Evolutionary conservation across 2,888 invertebrate genomes (phyloP).

Genomic region (Paralinhomoeus sp.): DNA sequence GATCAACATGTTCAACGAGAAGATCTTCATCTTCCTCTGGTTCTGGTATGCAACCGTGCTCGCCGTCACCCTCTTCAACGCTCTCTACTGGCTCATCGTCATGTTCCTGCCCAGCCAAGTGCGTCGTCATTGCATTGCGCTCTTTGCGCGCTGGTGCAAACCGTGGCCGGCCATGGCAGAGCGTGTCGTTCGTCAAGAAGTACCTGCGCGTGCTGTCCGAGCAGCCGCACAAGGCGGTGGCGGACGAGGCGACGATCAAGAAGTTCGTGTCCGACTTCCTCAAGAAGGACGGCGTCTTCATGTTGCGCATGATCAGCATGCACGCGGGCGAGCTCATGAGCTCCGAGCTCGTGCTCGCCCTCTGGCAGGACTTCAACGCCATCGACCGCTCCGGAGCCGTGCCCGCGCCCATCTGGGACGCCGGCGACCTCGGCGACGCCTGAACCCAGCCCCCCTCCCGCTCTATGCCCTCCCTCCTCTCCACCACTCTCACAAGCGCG

Average conservation of each 20-base stretch:
- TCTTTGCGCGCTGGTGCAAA: not conserved
- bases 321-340: conserved; percentile 25
- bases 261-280: conserved; percentile 25
- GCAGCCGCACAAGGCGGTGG: conserved; percentile 21
- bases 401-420: conserved; percentile 22
- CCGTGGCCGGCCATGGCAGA: conserved; percentile 8
- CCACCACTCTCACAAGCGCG: too few relatives aligned
- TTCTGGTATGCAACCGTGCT: conserved; percentile 25
- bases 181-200: conserved; percentile 22
- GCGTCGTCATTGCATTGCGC: not conserved
- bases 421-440: too few relatives aligned
- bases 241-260: conserved; percentile 21
- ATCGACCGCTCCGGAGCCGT: conserved; percentile 23
- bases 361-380: conserved; percentile 26
- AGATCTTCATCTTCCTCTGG: conserved; percentile 20
- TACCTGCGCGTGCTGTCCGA: conserved; percentile 23
- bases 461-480: too few relatives aligned
- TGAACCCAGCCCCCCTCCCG: too few relatives aligned
- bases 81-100: conserved; percentile 22
- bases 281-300: conserved; percentile 24
- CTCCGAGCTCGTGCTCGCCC: conserved; percentile 21
- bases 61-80: conserved; percentile 21
- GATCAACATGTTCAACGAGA: conserved; percentile 26
- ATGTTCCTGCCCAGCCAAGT: conserved; percentile 26
- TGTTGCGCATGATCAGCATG: conserved; percentile 25